These are phyloP conservation scores for Sebastes matsubarae DNA, from an alignment of 2,797 vertebrate genomes.

Conservation along the genomic window DNA sequence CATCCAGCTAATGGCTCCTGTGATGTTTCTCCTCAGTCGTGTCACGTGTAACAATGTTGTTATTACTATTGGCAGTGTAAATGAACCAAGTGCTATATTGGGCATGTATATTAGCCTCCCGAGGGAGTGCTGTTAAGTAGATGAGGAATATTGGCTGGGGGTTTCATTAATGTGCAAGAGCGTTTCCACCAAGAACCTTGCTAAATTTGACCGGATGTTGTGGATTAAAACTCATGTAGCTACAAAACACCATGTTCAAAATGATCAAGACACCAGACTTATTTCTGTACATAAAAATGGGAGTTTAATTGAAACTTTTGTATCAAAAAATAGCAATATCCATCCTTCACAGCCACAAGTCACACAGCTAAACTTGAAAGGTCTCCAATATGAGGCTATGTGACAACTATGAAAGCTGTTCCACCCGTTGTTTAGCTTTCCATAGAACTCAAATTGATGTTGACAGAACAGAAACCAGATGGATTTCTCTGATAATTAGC, in stretches of 20 bases:
- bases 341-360: constrained; percentile 85
- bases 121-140: background rate
- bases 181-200: background rate
- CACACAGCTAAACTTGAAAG: constrained; percentile 87
- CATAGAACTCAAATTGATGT: constrained; percentile 84
- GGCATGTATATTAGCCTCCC: constrained; percentile 28
- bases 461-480: constrained; percentile 85
- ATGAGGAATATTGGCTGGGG: background rate
- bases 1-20: constrained; percentile 53
- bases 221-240: background rate
- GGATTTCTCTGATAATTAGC: constrained; percentile 62
- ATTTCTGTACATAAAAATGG: constrained; percentile 90
- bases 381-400: constrained; percentile 82
- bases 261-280: constrained; percentile 58
- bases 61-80: constrained; percentile 23
- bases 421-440: constrained; percentile 82
- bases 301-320: constrained; percentile 97
- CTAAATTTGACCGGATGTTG: background rate
- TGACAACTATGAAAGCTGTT: constrained; percentile 76
- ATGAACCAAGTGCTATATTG: constrained; percentile 5
- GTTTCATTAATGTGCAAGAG: background rate
- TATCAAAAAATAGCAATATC: constrained; percentile 98
- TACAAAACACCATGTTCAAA: background rate
- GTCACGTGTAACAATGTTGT: constrained; percentile 17
- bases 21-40: constrained; percentile 39